Conservation (phyloP, 2,797 vertebrate species). For the Antennarius maculatus region DNA sequence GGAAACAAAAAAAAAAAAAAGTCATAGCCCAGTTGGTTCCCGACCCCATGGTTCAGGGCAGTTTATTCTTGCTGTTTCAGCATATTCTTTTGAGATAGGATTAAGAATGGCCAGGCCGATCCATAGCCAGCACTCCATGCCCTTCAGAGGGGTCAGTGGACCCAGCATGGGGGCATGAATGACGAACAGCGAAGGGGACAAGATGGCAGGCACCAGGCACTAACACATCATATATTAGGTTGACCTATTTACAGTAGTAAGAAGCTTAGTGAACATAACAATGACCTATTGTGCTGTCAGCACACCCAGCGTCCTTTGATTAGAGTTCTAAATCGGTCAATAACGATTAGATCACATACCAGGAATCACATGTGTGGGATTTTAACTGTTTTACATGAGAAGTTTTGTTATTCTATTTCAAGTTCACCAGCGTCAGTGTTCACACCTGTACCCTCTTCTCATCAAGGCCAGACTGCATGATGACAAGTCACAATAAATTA, state of each 20-base stretch:
- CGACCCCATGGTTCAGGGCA: conserved; percentile 28
- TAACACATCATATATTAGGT: conserved; percentile 66
- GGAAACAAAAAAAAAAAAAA: conserved; percentile 43
- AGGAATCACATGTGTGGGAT: conserved; percentile 74
- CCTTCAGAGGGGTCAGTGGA: conserved; percentile 24
- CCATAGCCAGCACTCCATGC: conserved; percentile 21
- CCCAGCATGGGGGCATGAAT: conserved; percentile 13
- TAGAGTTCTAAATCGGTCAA: conserved; percentile 67
- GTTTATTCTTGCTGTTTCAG: conserved; percentile 39
- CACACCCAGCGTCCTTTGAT: conserved; percentile 61
- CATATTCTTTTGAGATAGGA: conserved; percentile 40
- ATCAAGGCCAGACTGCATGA: no score
- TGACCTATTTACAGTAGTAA: conserved; percentile 71
- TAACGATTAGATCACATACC: conserved; percentile 52
- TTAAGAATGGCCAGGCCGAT: conserved; percentile 44
- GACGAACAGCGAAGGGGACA: conserved; percentile 34
- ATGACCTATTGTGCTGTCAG: conserved; percentile 66
- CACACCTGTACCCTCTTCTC: no score
- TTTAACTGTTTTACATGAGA: conserved; percentile 52
- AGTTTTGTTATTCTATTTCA: conserved; percentile 42
- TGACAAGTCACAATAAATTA: no score
- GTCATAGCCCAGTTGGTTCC: conserved; percentile 41
- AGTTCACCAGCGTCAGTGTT: no score
- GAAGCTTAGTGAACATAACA: conserved; percentile 68
- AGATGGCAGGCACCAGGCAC: conserved; percentile 63